Evolutionary conservation across 64 coral and sea anemone genomes (phyloP).

Genomic region (Cladopsammia gracilis): DNA sequence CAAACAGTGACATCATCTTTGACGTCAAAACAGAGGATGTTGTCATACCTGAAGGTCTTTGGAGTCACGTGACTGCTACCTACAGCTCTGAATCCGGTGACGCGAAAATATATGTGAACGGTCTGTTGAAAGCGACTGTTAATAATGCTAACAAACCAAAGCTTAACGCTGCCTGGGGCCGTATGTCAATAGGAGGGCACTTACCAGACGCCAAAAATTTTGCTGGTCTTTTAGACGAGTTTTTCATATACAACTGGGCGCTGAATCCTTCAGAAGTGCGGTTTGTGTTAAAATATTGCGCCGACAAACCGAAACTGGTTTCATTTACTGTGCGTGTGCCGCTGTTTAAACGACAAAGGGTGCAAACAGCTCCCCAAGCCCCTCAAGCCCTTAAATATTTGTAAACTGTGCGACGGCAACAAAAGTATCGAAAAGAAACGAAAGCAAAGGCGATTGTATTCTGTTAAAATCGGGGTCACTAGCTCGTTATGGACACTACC

Average conservation of each 20-base stretch:
- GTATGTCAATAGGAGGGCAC: constrained; percentile 82
- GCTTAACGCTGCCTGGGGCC: constrained; percentile 76
- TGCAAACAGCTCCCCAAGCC: constrained; percentile 4
- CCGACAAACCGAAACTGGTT: constrained; percentile 95
- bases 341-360: constrained; percentile 32
- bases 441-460: too few relatives aligned
- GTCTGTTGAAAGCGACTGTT: constrained; percentile 75
- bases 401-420: background rate
- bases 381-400: constrained; percentile 9
- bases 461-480: too few relatives aligned
- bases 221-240: constrained; percentile 92
- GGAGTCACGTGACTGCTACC: constrained; percentile 93
- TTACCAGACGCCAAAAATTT: constrained; percentile 68
- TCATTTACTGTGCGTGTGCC: constrained; percentile 97
- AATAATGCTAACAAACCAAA: constrained; percentile 63
- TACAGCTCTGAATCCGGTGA: constrained; percentile 82
- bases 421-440: too few relatives aligned
- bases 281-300: constrained; percentile 97
- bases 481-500: too few relatives aligned
- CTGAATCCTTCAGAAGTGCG: constrained; percentile 86
- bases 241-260: constrained; percentile 99
- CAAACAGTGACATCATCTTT: constrained; percentile 68
- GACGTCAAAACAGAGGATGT: constrained; percentile 80
- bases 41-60: constrained; percentile 92
- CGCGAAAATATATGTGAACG: constrained; percentile 95